Percentiles rank a stretch among this genome's conserved stretches.
Conservation (phyloP, 2,113 vertebrate species). For the Micronycteris hirsuta region DNA sequence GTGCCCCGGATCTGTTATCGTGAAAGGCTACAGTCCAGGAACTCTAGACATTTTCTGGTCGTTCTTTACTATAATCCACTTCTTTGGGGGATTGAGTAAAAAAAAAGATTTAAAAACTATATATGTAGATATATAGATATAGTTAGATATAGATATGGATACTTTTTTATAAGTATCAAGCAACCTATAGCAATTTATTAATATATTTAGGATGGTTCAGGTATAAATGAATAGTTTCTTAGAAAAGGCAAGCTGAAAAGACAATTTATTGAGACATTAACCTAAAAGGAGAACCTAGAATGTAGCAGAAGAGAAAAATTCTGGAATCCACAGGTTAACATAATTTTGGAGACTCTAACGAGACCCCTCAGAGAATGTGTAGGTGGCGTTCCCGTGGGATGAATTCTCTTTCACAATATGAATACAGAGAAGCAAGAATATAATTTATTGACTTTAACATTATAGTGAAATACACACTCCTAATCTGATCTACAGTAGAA, state of each 20-base stretch:
- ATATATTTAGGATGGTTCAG: neutral
- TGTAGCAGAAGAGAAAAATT: neutral
- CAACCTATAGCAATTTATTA: neutral
- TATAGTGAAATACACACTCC: neutral
- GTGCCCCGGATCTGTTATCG: neutral
- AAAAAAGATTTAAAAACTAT: neutral
- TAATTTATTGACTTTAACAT: neutral
- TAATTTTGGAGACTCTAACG: neutral
- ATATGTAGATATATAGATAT: neutral
- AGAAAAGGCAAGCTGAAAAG: neutral
- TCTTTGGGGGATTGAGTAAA: neutral
- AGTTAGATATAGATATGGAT: neutral
- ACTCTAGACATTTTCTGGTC: neutral
- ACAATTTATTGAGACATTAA: neutral
- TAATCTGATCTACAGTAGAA: neutral
- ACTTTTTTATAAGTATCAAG: conserved; percentile 12
- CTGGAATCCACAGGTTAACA: neutral
- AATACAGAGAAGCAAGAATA: neutral
- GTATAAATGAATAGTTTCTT: neutral
- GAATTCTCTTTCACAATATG: neutral
- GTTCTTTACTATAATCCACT: neutral
- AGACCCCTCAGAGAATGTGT: neutral
- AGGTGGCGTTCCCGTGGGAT: neutral
- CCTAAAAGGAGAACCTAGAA: neutral
- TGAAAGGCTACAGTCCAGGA: neutral